phyloP scores from a whole-genome alignment of 2,797 vertebrate genomes.

The Cynopterus sphinx region DNA sequence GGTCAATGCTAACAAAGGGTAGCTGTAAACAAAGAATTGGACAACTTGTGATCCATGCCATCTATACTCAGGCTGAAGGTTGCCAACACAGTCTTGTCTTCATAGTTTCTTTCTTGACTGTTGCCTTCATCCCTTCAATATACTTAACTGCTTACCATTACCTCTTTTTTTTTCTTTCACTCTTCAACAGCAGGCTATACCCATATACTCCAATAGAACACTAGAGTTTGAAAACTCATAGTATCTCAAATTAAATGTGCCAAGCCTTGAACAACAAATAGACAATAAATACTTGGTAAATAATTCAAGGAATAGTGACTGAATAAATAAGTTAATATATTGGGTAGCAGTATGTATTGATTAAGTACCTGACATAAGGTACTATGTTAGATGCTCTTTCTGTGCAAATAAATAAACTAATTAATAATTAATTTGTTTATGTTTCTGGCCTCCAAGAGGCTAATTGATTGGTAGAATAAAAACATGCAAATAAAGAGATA shows the following conservation, averaged over 20 bases:
- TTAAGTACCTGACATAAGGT: neutral
- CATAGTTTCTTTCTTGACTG: neutral
- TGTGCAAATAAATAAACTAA: neutral
- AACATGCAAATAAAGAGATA: neutral
- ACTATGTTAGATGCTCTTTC: neutral
- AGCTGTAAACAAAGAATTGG: neutral
- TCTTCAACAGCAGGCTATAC: accelerated
- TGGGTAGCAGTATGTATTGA: neutral
- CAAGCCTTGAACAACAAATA: neutral
- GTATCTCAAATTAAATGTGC: neutral
- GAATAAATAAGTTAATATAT: neutral
- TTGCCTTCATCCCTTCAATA: neutral
- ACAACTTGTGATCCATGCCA: accelerated
- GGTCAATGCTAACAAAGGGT: neutral
- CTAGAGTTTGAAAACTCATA: neutral
- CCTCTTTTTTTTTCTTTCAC: neutral
- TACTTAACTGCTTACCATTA: neutral
- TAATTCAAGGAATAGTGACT: neutral
- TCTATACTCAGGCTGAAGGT: accelerated
- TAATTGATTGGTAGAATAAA: neutral
- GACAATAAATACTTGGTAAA: neutral
- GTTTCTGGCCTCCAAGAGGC: neutral
- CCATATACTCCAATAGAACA: neutral
- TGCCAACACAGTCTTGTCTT: accelerated
- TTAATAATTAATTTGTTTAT: neutral